Base-by-base conservation (phyloP, 2,113 vertebrate genomes). In the Phasianus colchicus region DNA sequence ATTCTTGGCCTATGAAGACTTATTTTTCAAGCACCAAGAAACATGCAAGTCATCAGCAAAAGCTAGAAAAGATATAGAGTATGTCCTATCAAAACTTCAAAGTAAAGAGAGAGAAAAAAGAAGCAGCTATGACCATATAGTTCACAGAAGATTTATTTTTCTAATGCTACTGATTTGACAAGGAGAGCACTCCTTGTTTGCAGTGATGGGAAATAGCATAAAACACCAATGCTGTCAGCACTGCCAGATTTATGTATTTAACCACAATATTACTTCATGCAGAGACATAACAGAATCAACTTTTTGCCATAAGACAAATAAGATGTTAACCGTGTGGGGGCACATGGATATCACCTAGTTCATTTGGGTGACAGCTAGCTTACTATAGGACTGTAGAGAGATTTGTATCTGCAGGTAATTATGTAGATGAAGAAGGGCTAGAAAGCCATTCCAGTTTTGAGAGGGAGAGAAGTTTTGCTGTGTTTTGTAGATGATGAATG, bases 1-100 rank as follows among this genome's bases (percentile, higher is more conserved):
- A 29, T 86, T 92, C 34, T 63, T 38, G 61, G 61, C 22, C 50
- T 60, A 11, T 43, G 63, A 65, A 76, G 63, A 84, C 29, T 86
- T 60, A 45, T 82, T 90, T 92, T 90, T 82, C 67, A 79, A 89
- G 40, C 30, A 22, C 78, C 43, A 36, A 79, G 70, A 95, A 87
- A 45, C 16, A 36, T 27, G 19, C 45, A 85, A 88, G 75, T 83
- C 78, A 22, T 77, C 78, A 91, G 58, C 38, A 63, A 89, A 93
- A 80, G 29, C 82, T 71, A 60, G 64, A 13, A 86, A 71, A 90
- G 4, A 0, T 63, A 57, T 54, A 48, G 89, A 83, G 54, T 58
- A 45, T 38, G 40, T 83, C 32, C 72, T 86, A 50, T 74, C 71
- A 80, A 89, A 85, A 63, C 89, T 92, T 96, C 78, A 93, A 94